These are phyloP conservation scores for Dryobotodes eremita DNA, from an alignment of 2,888 invertebrate genomes.

Conservation along the genomic window DNA sequence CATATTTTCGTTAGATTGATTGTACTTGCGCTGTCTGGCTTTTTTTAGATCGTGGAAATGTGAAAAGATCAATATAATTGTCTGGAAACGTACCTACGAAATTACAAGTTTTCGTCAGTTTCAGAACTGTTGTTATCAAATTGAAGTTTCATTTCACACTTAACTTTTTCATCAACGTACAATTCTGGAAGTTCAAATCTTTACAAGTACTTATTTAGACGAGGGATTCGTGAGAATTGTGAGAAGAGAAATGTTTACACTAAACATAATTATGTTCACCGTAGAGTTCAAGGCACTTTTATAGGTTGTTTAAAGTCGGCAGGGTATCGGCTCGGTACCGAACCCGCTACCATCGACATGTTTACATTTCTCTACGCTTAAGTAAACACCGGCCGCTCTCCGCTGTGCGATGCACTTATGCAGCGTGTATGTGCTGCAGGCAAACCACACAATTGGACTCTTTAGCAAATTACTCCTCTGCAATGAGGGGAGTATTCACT, in stretches of 20 bases:
- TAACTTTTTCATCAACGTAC: constrained; percentile 15
- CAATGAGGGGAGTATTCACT: constrained; percentile 11
- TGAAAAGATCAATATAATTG: constrained; percentile 6
- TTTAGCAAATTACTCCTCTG: constrained; percentile 52
- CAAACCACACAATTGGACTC: constrained; percentile 53
- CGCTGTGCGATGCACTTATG: constrained; percentile 67
- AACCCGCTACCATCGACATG: constrained; percentile 72
- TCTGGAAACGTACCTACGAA: not conserved
- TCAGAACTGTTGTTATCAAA: constrained; percentile 2
- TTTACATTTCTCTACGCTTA: constrained; percentile 81
- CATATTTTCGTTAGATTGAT: constrained; percentile 37
- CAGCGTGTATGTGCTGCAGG: constrained; percentile 52
- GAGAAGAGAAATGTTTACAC: constrained; percentile 75
- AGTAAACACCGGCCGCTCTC: constrained; percentile 76
- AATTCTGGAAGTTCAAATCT: constrained; percentile 30
- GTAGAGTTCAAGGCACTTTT: constrained; percentile 79
- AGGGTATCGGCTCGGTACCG: constrained; percentile 62
- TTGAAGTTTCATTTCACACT: constrained; percentile 14
- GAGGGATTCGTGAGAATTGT: constrained; percentile 59
- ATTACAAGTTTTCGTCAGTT: not conserved
- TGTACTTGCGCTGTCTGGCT: constrained; percentile 19
- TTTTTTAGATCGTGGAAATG: constrained; percentile 16
- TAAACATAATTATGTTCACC: constrained; percentile 74
- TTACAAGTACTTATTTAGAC: constrained; percentile 21
- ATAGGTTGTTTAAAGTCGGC: constrained; percentile 70